Conservation (phyloP, 2,113 vertebrate species). For the Strigops habroptila region DNA sequence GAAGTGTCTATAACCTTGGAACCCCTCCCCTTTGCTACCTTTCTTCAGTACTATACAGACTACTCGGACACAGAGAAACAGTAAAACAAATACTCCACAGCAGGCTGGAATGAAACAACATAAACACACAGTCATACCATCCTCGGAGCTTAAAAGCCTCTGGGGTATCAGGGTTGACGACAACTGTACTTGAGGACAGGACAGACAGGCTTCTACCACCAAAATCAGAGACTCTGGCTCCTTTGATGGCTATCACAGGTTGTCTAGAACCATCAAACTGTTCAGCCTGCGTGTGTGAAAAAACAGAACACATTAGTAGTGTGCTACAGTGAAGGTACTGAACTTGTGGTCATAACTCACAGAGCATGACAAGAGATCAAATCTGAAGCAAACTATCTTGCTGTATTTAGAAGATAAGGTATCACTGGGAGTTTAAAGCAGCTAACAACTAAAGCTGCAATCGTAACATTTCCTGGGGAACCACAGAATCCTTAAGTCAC, state of each 20-base stretch:
- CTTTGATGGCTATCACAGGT: slow-evolving; percentile 92
- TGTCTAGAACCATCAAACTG: slow-evolving; percentile 91
- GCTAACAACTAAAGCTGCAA: neutral
- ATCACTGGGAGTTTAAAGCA: neutral
- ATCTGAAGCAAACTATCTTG: neutral
- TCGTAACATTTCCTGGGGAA: neutral
- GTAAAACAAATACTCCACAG: neutral
- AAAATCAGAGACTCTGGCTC: slow-evolving; percentile 92
- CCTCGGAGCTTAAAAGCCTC: slow-evolving; percentile 93
- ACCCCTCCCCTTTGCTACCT: neutral
- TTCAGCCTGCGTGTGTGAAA: slow-evolving; percentile 81
- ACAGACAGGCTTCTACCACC: slow-evolving; percentile 94
- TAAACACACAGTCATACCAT: slow-evolving; percentile 80
- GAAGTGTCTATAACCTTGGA: neutral
- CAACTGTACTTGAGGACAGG: slow-evolving; percentile 87
- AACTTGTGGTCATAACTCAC: neutral
- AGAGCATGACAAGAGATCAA: neutral
- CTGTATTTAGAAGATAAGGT: neutral
- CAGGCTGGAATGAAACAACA: neutral
- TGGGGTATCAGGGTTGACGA: slow-evolving; percentile 94
- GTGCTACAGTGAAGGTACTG: neutral
- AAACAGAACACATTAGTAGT: slow-evolving; percentile 6
- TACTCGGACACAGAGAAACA: neutral
- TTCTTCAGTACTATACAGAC: neutral
- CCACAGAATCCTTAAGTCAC: neutral